Conservation (phyloP, 2,113 vertebrate species). For the Poeciliopsis occidentalis region DNA sequence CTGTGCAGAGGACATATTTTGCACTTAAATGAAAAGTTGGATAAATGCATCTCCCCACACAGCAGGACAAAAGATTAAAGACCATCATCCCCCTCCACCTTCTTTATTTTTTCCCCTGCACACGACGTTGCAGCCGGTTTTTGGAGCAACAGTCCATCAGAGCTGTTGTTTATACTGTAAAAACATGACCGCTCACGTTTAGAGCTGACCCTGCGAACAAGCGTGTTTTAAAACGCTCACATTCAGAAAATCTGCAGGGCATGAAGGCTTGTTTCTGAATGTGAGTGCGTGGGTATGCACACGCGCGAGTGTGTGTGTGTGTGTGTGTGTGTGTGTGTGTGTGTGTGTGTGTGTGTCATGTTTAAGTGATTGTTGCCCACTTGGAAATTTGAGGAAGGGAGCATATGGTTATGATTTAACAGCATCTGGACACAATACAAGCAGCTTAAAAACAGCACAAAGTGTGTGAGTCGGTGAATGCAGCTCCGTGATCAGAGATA, state of each 20-base stretch:
- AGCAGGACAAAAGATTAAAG: slow-evolving; percentile 29
- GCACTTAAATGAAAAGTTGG: slow-evolving; percentile 25
- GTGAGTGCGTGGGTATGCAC: slow-evolving; percentile 27
- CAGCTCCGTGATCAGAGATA: slow-evolving; percentile 39
- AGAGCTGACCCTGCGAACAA: slow-evolving; percentile 56
- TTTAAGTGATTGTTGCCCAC: slow-evolving; percentile 36
- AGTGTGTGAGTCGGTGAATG: slow-evolving; percentile 18
- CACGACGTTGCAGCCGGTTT: slow-evolving; percentile 17
- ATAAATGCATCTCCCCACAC: slow-evolving; percentile 23
- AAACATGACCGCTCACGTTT: slow-evolving; percentile 72
- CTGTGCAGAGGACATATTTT: slow-evolving; percentile 24
- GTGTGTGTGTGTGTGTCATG: slow-evolving; percentile 31
- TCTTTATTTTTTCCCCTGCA: neutral
- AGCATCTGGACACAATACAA: slow-evolving; percentile 74
- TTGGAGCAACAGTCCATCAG: slow-evolving; percentile 49
- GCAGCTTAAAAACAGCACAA: slow-evolving; percentile 23
- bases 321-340: slow-evolving; percentile 32
- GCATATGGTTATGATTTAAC: slow-evolving; percentile 78
- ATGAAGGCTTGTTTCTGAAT: slow-evolving; percentile 11
- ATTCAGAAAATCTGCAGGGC: slow-evolving; percentile 46
- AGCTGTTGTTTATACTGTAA: slow-evolving; percentile 70
- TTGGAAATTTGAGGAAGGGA: slow-evolving; percentile 60
- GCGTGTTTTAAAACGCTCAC: slow-evolving; percentile 27
- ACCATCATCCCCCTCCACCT: neutral
- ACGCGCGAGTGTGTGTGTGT: slow-evolving; percentile 16